Conservation (phyloP, 2,888 invertebrate species). For the Coelopa pilipes region DNA sequence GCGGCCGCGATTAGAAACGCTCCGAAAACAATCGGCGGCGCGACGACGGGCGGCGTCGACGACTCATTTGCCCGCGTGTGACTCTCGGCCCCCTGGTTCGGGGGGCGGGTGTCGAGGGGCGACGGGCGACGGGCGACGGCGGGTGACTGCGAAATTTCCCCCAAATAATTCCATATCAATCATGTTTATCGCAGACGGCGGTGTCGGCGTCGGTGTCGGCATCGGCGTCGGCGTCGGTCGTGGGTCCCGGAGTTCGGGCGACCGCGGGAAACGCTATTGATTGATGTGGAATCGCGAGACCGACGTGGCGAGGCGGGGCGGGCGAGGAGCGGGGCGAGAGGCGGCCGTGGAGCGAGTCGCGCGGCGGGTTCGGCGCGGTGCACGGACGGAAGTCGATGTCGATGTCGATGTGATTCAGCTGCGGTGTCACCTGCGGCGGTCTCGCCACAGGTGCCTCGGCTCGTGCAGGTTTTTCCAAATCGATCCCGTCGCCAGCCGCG, state of each 20-base stretch:
- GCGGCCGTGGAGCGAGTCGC: too few relatives aligned
- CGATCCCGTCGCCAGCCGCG: not conserved
- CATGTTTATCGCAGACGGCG: not conserved
- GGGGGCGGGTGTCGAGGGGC: too few relatives aligned
- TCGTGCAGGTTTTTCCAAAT: constrained; percentile 12
- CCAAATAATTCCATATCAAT: constrained; percentile 11
- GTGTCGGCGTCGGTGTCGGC: too few relatives aligned
- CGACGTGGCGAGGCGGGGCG: too few relatives aligned
- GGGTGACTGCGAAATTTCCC: not conserved
- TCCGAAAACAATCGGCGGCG: not conserved
- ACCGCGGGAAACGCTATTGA: not conserved
- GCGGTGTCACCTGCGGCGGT: too few relatives aligned
- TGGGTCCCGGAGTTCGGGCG: not conserved
- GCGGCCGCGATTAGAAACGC: not conserved
- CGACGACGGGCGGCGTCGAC: not conserved
- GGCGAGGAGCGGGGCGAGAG: too few relatives aligned
- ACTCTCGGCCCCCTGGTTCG: not conserved
- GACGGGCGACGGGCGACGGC: too few relatives aligned
- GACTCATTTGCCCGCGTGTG: not conserved
- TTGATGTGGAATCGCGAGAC: not conserved
- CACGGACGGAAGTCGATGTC: too few relatives aligned
- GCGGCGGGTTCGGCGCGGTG: too few relatives aligned
- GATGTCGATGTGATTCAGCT: too few relatives aligned
- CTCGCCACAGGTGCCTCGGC: not conserved
- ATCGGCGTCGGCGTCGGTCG: too few relatives aligned